Conservation (phyloP, 2,888 invertebrate genomes). For the Stictocephala bisonia region DNA sequence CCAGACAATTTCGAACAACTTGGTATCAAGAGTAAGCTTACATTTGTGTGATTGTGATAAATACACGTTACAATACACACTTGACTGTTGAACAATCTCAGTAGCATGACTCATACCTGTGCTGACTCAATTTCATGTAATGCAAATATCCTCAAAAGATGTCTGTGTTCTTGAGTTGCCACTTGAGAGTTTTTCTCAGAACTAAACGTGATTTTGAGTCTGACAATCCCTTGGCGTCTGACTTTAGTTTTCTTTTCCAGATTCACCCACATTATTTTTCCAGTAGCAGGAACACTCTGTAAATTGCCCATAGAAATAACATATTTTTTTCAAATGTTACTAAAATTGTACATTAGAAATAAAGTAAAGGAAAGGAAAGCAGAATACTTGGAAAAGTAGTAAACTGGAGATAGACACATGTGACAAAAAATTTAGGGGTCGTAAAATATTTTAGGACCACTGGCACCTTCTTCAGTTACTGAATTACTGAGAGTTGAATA, state of each 20-base stretch:
- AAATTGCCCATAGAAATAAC: too few relatives aligned
- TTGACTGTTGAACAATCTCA: not conserved
- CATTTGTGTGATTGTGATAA: not conserved
- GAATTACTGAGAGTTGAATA: too few relatives aligned
- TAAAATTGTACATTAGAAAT: too few relatives aligned
- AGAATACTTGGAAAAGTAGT: too few relatives aligned
- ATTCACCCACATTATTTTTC: slow-evolving; percentile 91
- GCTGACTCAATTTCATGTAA: slow-evolving; percentile 83
- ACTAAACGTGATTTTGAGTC: slow-evolving; percentile 84
- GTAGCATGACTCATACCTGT: slow-evolving; percentile 73
- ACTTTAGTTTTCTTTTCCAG: slow-evolving; percentile 87
- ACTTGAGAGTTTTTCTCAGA: slow-evolving; percentile 88
- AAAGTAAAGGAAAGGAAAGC: too few relatives aligned
- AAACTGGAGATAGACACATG: too few relatives aligned
- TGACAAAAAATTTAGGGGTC: too few relatives aligned
- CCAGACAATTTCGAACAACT: not conserved
- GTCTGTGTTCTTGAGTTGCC: slow-evolving; percentile 85
- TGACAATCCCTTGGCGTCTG: slow-evolving; percentile 88
- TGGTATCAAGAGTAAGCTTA: not conserved
- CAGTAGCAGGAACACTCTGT: slow-evolving; percentile 92
- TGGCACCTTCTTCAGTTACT: too few relatives aligned
- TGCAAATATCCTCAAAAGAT: slow-evolving; percentile 79
- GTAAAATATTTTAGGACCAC: too few relatives aligned
- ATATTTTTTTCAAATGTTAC: not conserved
- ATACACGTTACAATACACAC: not conserved